Conservation (phyloP, 1,140 invertebrate species). For the Eupristina koningsbergeri region DNA sequence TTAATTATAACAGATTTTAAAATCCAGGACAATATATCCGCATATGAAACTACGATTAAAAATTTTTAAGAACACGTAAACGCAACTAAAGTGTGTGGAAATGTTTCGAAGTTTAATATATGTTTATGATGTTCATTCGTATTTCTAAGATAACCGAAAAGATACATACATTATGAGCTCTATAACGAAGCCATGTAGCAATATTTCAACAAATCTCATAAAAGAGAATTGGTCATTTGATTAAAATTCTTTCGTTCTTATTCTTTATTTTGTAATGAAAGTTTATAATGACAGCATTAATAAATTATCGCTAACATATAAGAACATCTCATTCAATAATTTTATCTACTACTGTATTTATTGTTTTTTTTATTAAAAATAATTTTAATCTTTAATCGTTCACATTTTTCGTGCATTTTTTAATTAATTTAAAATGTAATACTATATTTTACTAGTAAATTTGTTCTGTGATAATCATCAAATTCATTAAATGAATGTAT, state of each 20-base stretch:
- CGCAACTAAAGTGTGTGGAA: neutral
- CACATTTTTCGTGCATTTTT: too few species aligned
- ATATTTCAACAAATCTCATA: neutral
- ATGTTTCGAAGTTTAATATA: neutral
- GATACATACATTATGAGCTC: neutral
- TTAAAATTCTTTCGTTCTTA: neutral
- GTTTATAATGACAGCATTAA: neutral
- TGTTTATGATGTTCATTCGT: neutral
- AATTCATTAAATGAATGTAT: too few species aligned
- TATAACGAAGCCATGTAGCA: neutral
- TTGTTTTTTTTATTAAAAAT: too few species aligned
- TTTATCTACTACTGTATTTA: too few species aligned
- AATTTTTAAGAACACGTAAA: neutral
- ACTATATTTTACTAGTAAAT: too few species aligned
- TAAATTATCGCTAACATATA: neutral
- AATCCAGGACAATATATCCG: neutral
- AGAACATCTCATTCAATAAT: neutral
- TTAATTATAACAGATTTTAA: neutral
- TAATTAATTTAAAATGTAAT: too few species aligned
- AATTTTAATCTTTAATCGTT: too few species aligned
- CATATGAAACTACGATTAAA: neutral
- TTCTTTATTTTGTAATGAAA: neutral
- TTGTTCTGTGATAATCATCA: too few species aligned
- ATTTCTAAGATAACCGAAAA: conserved; percentile 6
- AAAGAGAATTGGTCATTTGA: neutral